Conservation (phyloP, 2,797 vertebrate species). For the Holocentrus rufus region DNA sequence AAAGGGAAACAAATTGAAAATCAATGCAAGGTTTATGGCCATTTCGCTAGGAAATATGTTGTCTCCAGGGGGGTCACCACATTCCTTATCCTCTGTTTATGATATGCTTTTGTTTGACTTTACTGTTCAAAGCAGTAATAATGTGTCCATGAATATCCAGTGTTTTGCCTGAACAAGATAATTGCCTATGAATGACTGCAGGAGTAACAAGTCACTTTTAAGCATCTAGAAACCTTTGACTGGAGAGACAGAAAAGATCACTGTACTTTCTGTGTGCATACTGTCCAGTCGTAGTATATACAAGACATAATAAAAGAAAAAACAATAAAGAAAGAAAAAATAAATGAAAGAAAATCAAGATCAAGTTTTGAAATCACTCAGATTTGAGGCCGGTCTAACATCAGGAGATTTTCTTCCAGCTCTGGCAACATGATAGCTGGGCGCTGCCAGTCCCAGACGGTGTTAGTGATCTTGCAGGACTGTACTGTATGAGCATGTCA, state of each 20-base stretch:
- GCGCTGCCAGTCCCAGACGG: too few species aligned
- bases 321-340: too few species aligned
- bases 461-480: too few species aligned
- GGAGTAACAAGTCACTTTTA: background rate
- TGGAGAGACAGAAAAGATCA: background rate
- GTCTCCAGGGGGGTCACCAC: conserved; percentile 33
- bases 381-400: too few species aligned
- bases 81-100: conserved; percentile 23
- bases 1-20: conserved; percentile 57
- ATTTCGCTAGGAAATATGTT: conserved; percentile 48
- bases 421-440: too few species aligned
- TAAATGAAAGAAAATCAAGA: too few species aligned
- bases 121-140: conserved; percentile 5
- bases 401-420: too few species aligned
- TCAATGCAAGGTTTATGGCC: conserved; percentile 56
- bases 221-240: background rate
- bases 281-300: background rate
- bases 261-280: background rate
- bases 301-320: background rate
- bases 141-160: conserved; percentile 6
- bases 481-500: too few species aligned
- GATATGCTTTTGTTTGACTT: conserved; percentile 37
- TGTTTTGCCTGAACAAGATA: background rate
- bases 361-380: too few species aligned
- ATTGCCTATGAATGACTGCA: conserved; percentile 14